Evolutionary conservation across 2,113 vertebrate genomes (phyloP).

Genomic region (Atractosteus spatula): DNA sequence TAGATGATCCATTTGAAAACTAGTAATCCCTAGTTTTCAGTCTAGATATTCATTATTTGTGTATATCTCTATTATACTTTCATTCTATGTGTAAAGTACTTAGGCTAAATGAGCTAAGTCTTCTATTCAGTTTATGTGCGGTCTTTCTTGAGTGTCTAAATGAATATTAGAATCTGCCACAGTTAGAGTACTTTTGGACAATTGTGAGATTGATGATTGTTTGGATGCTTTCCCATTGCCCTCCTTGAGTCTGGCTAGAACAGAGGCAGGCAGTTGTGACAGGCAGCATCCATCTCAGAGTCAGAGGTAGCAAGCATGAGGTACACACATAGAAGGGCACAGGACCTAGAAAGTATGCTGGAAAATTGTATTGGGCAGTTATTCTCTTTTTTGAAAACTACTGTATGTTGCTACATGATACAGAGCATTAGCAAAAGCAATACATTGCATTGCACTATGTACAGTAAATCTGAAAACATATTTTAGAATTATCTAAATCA

Average conservation of each 20-base stretch:
- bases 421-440: no score
- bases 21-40: no score
- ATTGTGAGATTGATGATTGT: conserved; percentile 71
- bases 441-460: no score
- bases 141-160: conserved; percentile 61
- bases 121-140: conserved; percentile 47
- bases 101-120: conserved; percentile 46
- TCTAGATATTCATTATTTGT: no score
- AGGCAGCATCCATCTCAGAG: conserved; percentile 67
- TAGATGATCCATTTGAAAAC: no score
- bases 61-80: no score
- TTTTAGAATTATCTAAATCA: no score
- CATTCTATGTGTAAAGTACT: neutral
- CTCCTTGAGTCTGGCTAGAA: conserved; percentile 62
- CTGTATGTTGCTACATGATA: no score
- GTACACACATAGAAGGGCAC: neutral
- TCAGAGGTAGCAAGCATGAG: conserved; percentile 52
- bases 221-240: conserved; percentile 64
- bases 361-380: no score
- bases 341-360: neutral
- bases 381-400: no score
- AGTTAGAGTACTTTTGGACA: conserved; percentile 54
- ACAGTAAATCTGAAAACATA: no score
- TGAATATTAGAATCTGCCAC: conserved; percentile 59
- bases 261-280: conserved; percentile 67